Evolutionary conservation across 2,113 vertebrate species (phyloP), one percentile per base, ranked within the genome.

Genomic region (Meriones unguiculatus): DNA sequence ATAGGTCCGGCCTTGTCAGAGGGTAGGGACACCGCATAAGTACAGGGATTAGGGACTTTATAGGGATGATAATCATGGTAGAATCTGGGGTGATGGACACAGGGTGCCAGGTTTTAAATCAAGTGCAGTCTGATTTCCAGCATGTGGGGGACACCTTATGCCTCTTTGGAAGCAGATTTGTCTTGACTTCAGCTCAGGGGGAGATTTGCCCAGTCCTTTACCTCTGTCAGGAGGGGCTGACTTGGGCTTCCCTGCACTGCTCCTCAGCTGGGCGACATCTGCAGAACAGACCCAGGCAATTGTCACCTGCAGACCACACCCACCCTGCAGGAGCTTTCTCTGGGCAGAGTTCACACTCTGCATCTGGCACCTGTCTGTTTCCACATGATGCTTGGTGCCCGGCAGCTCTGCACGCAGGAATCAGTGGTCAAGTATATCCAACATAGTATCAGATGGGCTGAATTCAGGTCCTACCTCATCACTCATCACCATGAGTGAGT

Each of bases 41-140:
- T 95, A 98, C 5, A 2, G 90, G 97, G 98, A 98, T 98, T 98
- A 98, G 96, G 95, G 97, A 98, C 97, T 98, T 97, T 97, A 97
- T 97, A 96, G 98, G 87, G 94, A 35, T 50, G 87, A 96, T 98
- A 97, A 98, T 96, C 97, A 95, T 0, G 0, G 95, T 96, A 93
- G 67, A 97, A 95, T 97, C 95, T 30, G 87, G 84, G 69, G 57
- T 97, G 98, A 98, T 86, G 94, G 97, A 96, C 96, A 94, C 97
- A 52, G 14, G 25, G 80, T 89, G 98, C 91, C 25, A 70, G 90
- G 95, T 97, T 98, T 97, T 94, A 98, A 97, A 98, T 97, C 96
- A 94, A 90, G 52, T 57, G 10, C 70, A 87, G 90, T 90, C 72
- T 88, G 97, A 97, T 97, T 97, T 98, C 94, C 95, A 97, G 95